phyloP scores from a whole-genome alignment of 2,113 vertebrate species.

The Cacatua alba region DNA sequence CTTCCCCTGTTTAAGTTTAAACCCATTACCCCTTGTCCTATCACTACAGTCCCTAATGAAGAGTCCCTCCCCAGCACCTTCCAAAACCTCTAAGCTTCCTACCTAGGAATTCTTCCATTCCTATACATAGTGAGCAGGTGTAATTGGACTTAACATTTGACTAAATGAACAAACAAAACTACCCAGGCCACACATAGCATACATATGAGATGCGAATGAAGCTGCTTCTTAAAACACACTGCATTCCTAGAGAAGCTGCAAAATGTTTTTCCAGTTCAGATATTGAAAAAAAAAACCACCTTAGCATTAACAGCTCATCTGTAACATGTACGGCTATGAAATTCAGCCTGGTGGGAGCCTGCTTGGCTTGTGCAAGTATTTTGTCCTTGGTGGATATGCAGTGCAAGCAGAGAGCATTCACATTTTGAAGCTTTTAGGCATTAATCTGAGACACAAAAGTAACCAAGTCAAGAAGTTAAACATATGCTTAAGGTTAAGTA shows the following conservation, averaged over 20 bases:
- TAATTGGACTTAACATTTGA: neutral
- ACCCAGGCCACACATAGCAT: neutral
- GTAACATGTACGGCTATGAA: fast-evolving
- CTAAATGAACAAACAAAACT: neutral
- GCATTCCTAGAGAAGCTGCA: neutral
- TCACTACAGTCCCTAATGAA: too few species aligned
- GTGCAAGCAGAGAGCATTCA: neutral
- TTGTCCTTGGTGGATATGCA: neutral
- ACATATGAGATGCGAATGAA: fast-evolving
- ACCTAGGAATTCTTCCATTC: neutral
- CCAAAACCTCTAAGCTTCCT: neutral
- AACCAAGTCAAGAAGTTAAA: neutral
- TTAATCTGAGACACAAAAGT: neutral
- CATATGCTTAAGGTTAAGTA: neutral
- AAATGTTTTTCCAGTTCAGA: neutral
- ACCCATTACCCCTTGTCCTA: too few species aligned
- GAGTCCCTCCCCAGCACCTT: neutral
- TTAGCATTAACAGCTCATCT: neutral
- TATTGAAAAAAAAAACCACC: neutral
- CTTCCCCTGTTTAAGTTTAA: too few species aligned
- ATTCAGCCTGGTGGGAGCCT: neutral
- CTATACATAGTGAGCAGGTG: neutral
- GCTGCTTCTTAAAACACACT: neutral
- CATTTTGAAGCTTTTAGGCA: neutral
- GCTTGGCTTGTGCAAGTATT: neutral